A percentile compares a stretch with the other conserved stretches of the same genome.
Evolutionary conservation across 1,140 invertebrate genomes (phyloP).

Genomic region (Drosophila pectinifera): DNA sequence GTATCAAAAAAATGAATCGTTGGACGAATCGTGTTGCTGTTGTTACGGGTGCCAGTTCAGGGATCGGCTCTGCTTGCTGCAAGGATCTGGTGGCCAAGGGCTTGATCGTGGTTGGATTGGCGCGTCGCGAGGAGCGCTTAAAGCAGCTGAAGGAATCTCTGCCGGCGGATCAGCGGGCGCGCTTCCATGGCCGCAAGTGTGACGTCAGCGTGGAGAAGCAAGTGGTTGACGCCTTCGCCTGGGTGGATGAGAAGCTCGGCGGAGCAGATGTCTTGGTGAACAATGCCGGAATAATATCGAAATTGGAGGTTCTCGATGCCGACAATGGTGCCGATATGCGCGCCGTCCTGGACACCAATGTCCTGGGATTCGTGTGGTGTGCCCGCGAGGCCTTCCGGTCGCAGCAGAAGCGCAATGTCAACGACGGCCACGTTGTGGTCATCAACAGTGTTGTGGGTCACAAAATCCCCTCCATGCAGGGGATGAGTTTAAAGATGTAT

Average conservation of each 20-base stretch:
- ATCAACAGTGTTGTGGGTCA: conserved; percentile 64
- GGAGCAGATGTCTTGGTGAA: conserved; percentile 90
- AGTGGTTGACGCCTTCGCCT: conserved; percentile 88
- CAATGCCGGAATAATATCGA: conserved; percentile 87
- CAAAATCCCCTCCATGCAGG: conserved; percentile 56
- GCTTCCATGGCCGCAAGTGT: conserved; percentile 70
- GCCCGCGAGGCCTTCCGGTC: conserved; percentile 86
- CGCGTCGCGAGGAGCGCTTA: conserved; percentile 87
- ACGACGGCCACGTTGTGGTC: conserved; percentile 88
- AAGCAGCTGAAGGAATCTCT: conserved; percentile 80
- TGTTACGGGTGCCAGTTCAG: conserved; percentile 85
- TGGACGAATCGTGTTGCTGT: conserved; percentile 76
- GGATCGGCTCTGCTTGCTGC: conserved; percentile 86
- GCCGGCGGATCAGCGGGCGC: conserved; percentile 30
- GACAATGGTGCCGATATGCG: conserved; percentile 53
- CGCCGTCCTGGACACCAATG: conserved; percentile 85
- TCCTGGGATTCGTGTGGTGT: conserved; percentile 86
- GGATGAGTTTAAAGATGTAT: conserved; percentile 85
- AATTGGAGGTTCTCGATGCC: conserved; percentile 86
- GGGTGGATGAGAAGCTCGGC: conserved; percentile 87
- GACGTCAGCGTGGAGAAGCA: conserved; percentile 89
- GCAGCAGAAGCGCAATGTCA: conserved; percentile 86
- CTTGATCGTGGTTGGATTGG: conserved; percentile 89
- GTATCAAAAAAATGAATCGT: conserved; percentile 29
- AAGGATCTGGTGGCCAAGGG: conserved; percentile 85